Evolutionary conservation across 2,797 vertebrate genomes (phyloP).

Genomic region (Gila robusta): DNA sequence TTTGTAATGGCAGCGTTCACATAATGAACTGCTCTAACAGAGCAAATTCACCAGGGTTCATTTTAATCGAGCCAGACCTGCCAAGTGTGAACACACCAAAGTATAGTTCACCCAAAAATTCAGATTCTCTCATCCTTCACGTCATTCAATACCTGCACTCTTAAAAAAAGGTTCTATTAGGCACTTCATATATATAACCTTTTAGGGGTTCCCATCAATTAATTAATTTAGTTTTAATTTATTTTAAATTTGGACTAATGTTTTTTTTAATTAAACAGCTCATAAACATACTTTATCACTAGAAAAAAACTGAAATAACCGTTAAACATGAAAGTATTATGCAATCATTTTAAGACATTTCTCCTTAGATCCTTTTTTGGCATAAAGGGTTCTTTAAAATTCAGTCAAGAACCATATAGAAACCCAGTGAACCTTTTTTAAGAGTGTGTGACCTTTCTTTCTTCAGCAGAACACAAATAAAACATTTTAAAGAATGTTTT

Average conservation of each 20-base stretch:
- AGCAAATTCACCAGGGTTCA: too few species aligned
- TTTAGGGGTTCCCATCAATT: too few species aligned
- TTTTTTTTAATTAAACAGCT: neutral
- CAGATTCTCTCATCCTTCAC: too few species aligned
- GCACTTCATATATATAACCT: neutral
- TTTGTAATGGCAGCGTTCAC: too few species aligned
- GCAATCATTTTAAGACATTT: neutral
- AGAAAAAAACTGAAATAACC: neutral
- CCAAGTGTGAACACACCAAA: too few species aligned
- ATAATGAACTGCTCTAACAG: too few species aligned
- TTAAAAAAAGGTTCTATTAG: too few species aligned
- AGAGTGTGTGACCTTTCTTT: neutral
- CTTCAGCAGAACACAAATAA: neutral
- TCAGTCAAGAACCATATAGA: neutral
- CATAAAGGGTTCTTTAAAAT: neutral
- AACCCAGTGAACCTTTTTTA: neutral
- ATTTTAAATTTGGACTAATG: neutral
- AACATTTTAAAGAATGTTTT: neutral
- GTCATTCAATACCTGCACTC: too few species aligned
- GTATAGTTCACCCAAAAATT: neutral
- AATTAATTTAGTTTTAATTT: neutral
- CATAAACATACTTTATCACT: neutral
- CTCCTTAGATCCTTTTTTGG: neutral
- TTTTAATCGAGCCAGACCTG: too few species aligned
- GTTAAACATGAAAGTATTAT: neutral